Evolutionary conservation across 2,888 invertebrate genomes (phyloP).

Genomic region (Polydesmus complanatus): DNA sequence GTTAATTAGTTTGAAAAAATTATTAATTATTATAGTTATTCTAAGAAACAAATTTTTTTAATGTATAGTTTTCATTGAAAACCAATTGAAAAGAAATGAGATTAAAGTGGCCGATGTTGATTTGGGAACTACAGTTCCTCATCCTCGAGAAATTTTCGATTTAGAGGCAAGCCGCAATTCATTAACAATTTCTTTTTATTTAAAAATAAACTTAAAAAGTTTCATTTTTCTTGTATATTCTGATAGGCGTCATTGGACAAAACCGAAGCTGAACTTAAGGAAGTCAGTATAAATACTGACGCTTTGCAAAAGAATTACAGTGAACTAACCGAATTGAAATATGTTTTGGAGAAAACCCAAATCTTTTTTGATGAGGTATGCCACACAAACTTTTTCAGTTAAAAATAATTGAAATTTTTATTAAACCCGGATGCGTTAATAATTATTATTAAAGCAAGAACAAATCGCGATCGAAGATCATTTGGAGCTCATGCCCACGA

Average conservation of each 20-base stretch:
- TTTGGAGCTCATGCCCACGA: conserved; percentile 1
- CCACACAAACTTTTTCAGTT: too few species aligned
- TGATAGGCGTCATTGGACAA: conserved; percentile 77
- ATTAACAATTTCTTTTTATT: background rate
- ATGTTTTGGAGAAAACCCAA: conserved; percentile 91
- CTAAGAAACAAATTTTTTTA: background rate
- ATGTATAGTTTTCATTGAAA: conserved; percentile 63
- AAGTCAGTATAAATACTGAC: conserved; percentile 96
- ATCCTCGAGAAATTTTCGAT: conserved; percentile 97
- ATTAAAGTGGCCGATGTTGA: conserved; percentile 97
- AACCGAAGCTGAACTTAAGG: conserved; percentile 87
- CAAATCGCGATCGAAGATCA: background rate
- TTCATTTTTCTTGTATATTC: background rate
- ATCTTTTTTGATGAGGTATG: conserved; percentile 86
- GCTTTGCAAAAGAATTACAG: conserved; percentile 87
- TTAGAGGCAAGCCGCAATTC: conserved; percentile 53
- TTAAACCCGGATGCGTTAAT: background rate
- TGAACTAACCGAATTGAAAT: conserved; percentile 90
- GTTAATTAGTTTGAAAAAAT: conserved; percentile 17
- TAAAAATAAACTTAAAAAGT: background rate
- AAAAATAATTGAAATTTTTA: too few species aligned
- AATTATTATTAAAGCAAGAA: background rate
- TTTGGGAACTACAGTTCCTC: conserved; percentile 95
- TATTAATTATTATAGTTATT: background rate
- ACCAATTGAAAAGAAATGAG: conserved; percentile 88